Conservation (phyloP, 2,113 vertebrate species). For the Urocitellus parryii region DNA sequence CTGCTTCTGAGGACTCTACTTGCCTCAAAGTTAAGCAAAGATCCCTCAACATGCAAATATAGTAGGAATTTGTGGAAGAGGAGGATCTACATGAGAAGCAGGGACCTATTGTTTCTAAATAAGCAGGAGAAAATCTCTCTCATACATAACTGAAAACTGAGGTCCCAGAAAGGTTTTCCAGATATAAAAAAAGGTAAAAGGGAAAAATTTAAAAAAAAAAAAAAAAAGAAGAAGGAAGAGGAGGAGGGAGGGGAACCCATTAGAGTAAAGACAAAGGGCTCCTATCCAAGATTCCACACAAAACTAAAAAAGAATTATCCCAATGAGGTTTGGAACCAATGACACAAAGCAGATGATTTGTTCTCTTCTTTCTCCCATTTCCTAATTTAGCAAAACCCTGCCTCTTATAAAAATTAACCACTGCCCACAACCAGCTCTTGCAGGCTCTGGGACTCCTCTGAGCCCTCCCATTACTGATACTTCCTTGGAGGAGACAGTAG, state of each 20-base stretch:
- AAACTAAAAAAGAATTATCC: background rate
- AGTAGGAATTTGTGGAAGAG: background rate
- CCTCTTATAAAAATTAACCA: background rate
- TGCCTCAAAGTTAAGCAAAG: background rate
- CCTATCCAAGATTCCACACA: background rate
- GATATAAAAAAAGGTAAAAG: background rate
- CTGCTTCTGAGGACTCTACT: background rate
- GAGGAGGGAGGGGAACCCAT: background rate
- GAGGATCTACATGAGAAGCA: background rate
- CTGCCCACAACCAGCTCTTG: background rate
- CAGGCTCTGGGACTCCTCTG: background rate
- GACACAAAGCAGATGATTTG: background rate
- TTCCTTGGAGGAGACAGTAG: background rate
- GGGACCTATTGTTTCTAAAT: background rate
- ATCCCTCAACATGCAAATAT: background rate
- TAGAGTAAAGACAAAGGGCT: background rate
- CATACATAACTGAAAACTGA: background rate
- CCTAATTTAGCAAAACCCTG: conserved; percentile 53
- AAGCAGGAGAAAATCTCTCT: background rate
- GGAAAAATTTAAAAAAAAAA: background rate
- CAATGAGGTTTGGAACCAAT: too few species aligned
- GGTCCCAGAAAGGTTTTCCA: background rate
- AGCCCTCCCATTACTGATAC: background rate
- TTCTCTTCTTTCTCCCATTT: background rate
- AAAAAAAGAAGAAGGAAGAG: background rate